These are phyloP conservation scores for Calliopum simillimum DNA, from an alignment of 2,888 invertebrate species.

Conservation along the genomic window DNA sequence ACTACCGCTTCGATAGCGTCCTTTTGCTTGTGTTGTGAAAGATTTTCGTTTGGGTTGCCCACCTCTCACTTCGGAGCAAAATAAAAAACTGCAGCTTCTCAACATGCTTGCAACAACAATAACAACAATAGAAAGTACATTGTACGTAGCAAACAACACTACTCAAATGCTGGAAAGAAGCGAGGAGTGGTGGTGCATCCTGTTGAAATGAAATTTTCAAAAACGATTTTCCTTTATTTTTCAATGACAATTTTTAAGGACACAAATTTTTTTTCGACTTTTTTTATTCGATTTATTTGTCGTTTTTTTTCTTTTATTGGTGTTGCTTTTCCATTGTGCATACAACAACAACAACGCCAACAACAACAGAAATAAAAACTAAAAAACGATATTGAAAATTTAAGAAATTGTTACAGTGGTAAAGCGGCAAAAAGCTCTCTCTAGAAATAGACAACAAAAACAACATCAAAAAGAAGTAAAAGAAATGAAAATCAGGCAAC, in stretches of 20 bases:
- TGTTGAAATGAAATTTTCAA: conserved; percentile 30
- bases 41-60: no score
- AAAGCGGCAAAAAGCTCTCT: background rate
- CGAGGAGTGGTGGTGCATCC: conserved; percentile 27
- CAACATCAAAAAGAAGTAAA: background rate
- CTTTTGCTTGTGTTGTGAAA: no score
- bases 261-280: background rate
- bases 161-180: background rate
- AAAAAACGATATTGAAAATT: conserved; percentile 31
- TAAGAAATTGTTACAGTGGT: conserved; percentile 25
- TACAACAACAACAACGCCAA: conserved; percentile 9
- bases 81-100: conserved; percentile 1
- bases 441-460: background rate
- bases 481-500: conserved; percentile 8
- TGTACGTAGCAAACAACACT: background rate
- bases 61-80: no score
- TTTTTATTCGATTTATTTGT: background rate
- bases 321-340: background rate
- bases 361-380: background rate
- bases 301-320: background rate
- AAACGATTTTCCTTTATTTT: conserved; percentile 12
- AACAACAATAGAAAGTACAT: no score
- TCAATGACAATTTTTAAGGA: conserved; percentile 17
- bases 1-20: conserved; percentile 26
- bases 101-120: background rate